Base-by-base conservation (phyloP, 1,140 invertebrate genomes). In the Sesamia nonagrioides region DNA sequence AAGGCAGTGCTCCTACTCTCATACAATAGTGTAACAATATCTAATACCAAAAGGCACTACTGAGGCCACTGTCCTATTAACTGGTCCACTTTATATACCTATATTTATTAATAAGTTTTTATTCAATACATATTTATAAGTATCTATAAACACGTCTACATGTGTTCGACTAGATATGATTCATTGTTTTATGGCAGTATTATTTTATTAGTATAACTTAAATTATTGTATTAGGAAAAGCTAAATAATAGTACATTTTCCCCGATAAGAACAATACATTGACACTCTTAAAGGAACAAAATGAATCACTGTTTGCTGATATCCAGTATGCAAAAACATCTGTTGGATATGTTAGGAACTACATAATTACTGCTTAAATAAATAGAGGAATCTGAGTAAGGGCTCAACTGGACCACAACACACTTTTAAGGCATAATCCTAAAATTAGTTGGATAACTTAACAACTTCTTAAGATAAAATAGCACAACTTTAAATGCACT, bases 11-110 rank as follows among this genome's bases (percentile, higher is more conserved):
- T 87, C 81, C 85, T 87, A 84, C 77, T 77, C 60, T 77, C 78
- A 80, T 85, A 77, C 60, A 81, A 82, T 73, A 69, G 81, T 69
- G 79, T 79, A 79, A 86, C 83, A 74, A 77, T 56, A 77, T 79
- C 82, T 87, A 86, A 84, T 82, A 90, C 77, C 79, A 89, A 91
- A 93, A 94, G 92, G 92, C 92, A 94, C 92, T 92, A 94, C 90
- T 52, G 81, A 94, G 91, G 92, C 92, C 90, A 91, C 90, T 89
- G 86, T 89, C 84, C 88, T 89, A 89, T 66, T 79, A 79, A 85
- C 88, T 94, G 92, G 92, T 94, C 92, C 92, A 85, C 87, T 80
- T 86, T 85, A 87, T 77, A 74, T 72, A 69, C 54, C 66, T 71
- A 71, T 56, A 61, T 35, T 17, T 76, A 52, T 27, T 56, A 27